Evolutionary conservation across 2,888 invertebrate species (phyloP).

Genomic region (Furcula furcula): DNA sequence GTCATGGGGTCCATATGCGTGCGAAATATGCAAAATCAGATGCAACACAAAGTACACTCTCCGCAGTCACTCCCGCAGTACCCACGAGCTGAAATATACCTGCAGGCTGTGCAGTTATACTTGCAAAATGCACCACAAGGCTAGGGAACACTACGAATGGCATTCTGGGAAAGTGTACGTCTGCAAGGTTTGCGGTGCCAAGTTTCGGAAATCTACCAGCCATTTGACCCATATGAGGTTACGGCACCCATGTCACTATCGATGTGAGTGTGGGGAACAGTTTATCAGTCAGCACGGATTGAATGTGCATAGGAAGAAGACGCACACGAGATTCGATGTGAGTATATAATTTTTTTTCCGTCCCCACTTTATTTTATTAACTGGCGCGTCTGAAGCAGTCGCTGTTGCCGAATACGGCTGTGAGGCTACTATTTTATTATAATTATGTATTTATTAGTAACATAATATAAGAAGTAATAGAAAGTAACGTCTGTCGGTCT

Average conservation of each 20-base stretch:
- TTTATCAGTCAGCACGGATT: slow-evolving; percentile 55
- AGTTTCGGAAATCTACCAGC: slow-evolving; percentile 54
- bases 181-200: slow-evolving; percentile 52
- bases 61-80: slow-evolving; percentile 36
- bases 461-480: too few relatives aligned
- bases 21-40: slow-evolving; percentile 49
- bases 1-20: slow-evolving; percentile 39
- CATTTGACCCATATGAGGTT: slow-evolving; percentile 57
- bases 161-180: slow-evolving; percentile 50
- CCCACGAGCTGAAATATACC: slow-evolving; percentile 52
- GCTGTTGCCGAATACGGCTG: too few relatives aligned
- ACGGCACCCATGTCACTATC: slow-evolving; percentile 49
- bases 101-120: slow-evolving; percentile 51
- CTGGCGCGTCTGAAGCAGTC: too few relatives aligned
- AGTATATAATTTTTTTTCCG: too few relatives aligned
- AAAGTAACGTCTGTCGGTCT: too few relatives aligned
- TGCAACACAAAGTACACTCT: slow-evolving; percentile 39
- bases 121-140: slow-evolving; percentile 44
- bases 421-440: too few relatives aligned
- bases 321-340: slow-evolving; percentile 52
- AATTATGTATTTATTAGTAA: too few relatives aligned
- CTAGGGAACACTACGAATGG: slow-evolving; percentile 60
- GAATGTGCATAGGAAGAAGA: slow-evolving; percentile 53
- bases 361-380: too few relatives aligned
- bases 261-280: slow-evolving; percentile 56